Percentiles rank a stretch among this genome's conserved stretches.
Evolutionary conservation across 2,888 invertebrate species (phyloP).

Genomic region (Isotomurus palustris): DNA sequence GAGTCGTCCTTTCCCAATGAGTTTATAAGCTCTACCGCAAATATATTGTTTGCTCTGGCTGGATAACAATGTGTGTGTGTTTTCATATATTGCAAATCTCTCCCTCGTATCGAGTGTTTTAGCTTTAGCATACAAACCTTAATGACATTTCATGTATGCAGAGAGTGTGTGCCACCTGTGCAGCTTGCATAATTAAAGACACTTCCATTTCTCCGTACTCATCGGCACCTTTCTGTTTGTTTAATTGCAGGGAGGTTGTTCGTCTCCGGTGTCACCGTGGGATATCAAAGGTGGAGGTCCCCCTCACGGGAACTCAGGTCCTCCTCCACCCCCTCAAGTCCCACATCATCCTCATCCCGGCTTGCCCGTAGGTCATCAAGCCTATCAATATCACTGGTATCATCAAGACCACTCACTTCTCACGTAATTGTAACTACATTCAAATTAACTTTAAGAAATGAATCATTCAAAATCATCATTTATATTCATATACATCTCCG

Average conservation of each 20-base stretch:
- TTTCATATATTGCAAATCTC: no score
- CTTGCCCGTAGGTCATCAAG: constrained; percentile 45
- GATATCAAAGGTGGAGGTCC: constrained; percentile 49
- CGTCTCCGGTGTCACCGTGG: constrained; percentile 49
- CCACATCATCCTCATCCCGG: constrained; percentile 51
- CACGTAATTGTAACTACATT: constrained; percentile 29
- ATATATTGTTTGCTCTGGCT: no score
- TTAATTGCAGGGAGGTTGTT: constrained; percentile 43
- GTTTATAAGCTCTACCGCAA: no score
- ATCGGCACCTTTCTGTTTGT: constrained; percentile 14
- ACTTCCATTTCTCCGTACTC: no score
- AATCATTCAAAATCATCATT: neutral
- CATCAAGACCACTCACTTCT: constrained; percentile 47
- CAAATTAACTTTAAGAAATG: neutral
- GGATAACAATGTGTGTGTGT: no score
- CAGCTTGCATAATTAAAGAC: no score
- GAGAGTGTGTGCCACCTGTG: no score
- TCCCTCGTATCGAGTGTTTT: no score
- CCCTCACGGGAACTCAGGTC: constrained; percentile 58
- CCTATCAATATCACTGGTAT: constrained; percentile 46
- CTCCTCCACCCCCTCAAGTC: constrained; percentile 53
- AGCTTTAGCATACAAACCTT: no score
- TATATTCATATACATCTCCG: no score
- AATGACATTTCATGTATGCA: no score
- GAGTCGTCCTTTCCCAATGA: no score